Conservation (phyloP, 2,113 vertebrate species). For the Pogonocichla stellata region DNA sequence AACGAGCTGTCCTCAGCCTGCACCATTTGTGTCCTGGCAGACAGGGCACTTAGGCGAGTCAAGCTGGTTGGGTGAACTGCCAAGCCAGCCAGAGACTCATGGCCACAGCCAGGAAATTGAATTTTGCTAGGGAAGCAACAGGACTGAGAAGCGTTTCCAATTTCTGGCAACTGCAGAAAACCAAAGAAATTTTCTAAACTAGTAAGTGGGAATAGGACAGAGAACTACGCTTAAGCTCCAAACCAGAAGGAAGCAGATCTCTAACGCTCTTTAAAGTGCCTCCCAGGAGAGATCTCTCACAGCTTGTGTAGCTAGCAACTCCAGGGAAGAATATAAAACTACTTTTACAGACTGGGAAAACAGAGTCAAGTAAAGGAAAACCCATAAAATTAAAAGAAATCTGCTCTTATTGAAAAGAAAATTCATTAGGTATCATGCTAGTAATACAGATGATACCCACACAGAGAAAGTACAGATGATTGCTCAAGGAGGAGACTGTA, state of each 20-base stretch:
- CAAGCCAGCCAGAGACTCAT: background rate
- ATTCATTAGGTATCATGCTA: background rate
- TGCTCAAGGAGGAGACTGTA: background rate
- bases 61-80: background rate
- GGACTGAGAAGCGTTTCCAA: accelerated
- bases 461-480: background rate
- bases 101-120: background rate
- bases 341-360: background rate
- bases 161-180: background rate
- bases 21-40: background rate
- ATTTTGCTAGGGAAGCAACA: background rate
- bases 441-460: background rate
- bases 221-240: background rate
- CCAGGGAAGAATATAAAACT: background rate
- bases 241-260: background rate
- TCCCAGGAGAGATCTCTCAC: background rate
- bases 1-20: background rate
- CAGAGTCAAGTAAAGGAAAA: background rate
- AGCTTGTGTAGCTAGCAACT: background rate
- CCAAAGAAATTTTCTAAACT: background rate
- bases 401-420: background rate
- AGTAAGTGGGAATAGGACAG: background rate
- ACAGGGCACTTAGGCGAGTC: accelerated
- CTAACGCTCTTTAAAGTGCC: background rate
- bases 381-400: background rate